Evolutionary conservation across 2,888 invertebrate species (phyloP).

Genomic region (Myopa testacea): DNA sequence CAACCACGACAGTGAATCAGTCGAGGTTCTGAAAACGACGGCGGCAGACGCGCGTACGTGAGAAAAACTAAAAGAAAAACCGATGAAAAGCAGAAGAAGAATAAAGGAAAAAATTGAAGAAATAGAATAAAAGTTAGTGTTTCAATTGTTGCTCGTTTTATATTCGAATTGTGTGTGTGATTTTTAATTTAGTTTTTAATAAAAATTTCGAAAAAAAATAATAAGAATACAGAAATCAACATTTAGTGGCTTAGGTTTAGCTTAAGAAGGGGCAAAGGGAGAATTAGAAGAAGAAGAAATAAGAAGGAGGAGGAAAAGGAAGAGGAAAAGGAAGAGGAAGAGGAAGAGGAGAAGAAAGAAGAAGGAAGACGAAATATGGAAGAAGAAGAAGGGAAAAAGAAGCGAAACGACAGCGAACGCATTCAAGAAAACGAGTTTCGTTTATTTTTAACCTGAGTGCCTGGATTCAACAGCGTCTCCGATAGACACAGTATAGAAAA

Average conservation of each 20-base stretch:
- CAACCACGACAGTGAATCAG: conserved; percentile 52
- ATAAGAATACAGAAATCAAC: too few species aligned
- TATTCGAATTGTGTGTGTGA: not conserved
- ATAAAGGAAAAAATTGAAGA: conserved; percentile 23
- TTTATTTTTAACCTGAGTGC: conserved; percentile 15
- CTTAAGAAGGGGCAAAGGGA: conserved; percentile 11
- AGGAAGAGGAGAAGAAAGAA: conserved; percentile 32
- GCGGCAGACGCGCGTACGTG: conserved; percentile 54
- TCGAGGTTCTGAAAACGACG: conserved; percentile 63
- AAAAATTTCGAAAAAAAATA: too few species aligned
- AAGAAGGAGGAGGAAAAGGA: not conserved
- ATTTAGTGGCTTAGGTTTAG: too few species aligned
- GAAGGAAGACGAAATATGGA: not conserved
- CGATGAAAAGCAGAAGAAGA: conserved; percentile 25
- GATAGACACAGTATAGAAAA: not conserved
- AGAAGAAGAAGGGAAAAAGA: not conserved
- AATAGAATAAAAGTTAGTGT: conserved; percentile 8
- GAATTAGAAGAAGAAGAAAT: not conserved
- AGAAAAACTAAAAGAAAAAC: conserved; percentile 27
- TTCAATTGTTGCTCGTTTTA: conserved; percentile 14
- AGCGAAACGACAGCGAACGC: not conserved
- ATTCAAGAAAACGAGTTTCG: not conserved
- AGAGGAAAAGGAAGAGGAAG: conserved; percentile 41
- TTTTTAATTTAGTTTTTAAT: not conserved
- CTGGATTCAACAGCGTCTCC: not conserved